phyloP scores from a whole-genome alignment of 2,797 vertebrate genomes.

The Thaleichthys pacificus region DNA sequence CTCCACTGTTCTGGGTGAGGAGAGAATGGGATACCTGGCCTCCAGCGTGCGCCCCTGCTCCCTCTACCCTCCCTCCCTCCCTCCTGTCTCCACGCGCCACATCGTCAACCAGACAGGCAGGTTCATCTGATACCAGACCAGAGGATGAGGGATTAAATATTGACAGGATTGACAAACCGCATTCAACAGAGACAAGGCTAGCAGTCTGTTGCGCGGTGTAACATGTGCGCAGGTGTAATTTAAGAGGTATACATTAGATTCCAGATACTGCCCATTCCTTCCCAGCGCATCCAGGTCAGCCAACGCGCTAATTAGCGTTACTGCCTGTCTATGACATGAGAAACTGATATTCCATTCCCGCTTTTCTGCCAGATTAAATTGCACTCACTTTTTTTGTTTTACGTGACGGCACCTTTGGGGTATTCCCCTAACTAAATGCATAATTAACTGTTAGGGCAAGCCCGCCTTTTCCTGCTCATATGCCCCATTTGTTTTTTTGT shows the following conservation, averaged over 20 bases:
- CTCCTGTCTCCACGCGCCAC: constrained; percentile 55
- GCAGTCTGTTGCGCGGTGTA: constrained; percentile 44
- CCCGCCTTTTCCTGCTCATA: constrained; percentile 23
- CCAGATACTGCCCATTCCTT: constrained; percentile 31
- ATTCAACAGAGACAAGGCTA: constrained; percentile 47
- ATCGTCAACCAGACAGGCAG: constrained; percentile 60
- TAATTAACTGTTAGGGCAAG: not conserved
- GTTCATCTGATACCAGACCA: constrained; percentile 70
- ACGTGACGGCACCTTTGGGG: not conserved
- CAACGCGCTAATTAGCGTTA: constrained; percentile 14
- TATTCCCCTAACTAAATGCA: constrained; percentile 12
- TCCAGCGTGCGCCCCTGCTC: constrained; percentile 51
- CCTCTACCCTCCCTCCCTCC: constrained; percentile 38
- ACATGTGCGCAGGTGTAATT: constrained; percentile 60
- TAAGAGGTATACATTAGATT: constrained; percentile 44
- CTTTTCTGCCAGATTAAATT: not conserved
- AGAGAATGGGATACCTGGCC: constrained; percentile 71
- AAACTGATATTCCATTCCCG: not conserved
- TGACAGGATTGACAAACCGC: constrained; percentile 65
- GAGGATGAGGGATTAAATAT: constrained; percentile 81
- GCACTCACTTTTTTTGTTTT: not conserved
- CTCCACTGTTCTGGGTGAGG: constrained; percentile 63
- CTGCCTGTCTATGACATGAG: not conserved
- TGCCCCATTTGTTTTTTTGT: constrained; percentile 32
- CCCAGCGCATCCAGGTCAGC: constrained; percentile 27